phyloP scores from a whole-genome alignment of 2,113 vertebrate species.

The Callopanchax toddi region DNA sequence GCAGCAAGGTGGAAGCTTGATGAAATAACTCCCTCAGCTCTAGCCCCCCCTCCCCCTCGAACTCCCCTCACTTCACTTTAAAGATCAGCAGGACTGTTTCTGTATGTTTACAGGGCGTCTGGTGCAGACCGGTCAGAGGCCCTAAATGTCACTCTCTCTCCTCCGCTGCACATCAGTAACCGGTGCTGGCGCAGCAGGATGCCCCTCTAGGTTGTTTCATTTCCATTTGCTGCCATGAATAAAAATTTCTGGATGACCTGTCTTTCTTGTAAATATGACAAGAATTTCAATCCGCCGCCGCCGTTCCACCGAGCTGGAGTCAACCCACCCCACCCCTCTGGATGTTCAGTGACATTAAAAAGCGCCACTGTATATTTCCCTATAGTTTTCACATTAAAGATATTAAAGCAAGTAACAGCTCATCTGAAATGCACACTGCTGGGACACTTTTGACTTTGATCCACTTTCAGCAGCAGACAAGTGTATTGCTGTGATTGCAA shows the following conservation, averaged over 20 bases:
- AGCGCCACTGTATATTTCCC: constrained; percentile 52
- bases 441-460: constrained; percentile 70
- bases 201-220: constrained; percentile 48
- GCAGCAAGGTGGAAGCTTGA: constrained; percentile 43
- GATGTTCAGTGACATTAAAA: constrained; percentile 54
- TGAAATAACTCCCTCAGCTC: constrained; percentile 64
- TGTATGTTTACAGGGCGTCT: constrained; percentile 33
- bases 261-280: constrained; percentile 43
- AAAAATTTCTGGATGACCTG: constrained; percentile 59
- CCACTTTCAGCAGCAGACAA: constrained; percentile 60
- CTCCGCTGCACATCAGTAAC: constrained; percentile 62
- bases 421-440: constrained; percentile 32
- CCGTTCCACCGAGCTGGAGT: constrained; percentile 30
- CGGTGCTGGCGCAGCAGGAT: constrained; percentile 50
- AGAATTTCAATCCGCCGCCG: constrained; percentile 34
- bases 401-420: constrained; percentile 33
- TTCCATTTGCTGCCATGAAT: constrained; percentile 69
- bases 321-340: constrained; percentile 11
- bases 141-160: constrained; percentile 71
- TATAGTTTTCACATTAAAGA: constrained; percentile 22
- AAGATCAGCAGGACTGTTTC: constrained; percentile 30
- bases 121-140: constrained; percentile 30
- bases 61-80: constrained; percentile 15
- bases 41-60: constrained; percentile 28
- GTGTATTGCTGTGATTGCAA: constrained; percentile 71